A percentile compares a stretch with the other conserved stretches of the same genome.
phyloP scores from a whole-genome alignment of 2,888 invertebrate species.

The Chloromyia formosa region DNA sequence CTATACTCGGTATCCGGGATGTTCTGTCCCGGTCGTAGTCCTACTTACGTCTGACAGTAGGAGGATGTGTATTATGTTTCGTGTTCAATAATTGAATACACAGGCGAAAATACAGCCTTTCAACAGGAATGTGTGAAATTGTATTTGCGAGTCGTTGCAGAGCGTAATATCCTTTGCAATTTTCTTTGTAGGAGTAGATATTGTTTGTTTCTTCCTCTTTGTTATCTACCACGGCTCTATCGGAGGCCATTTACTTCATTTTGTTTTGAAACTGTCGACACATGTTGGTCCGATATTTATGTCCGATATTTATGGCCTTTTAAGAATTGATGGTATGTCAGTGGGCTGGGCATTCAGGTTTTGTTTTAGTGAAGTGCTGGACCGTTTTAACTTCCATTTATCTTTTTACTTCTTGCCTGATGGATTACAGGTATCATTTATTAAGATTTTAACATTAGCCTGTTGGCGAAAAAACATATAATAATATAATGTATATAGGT shows the following conservation, averaged over 20 bases:
- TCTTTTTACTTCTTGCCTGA: not conserved
- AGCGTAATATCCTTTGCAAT: not conserved
- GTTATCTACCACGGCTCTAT: not conserved
- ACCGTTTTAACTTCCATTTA: slow-evolving; percentile 2
- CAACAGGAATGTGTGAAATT: slow-evolving; percentile 7
- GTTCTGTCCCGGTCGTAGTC: not conserved
- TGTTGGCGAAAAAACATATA: too few species aligned
- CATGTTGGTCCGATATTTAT: slow-evolving; percentile 17
- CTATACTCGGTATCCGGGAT: not conserved
- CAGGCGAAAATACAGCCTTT: not conserved
- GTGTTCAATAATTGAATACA: slow-evolving; percentile 21
- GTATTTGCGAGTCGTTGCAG: slow-evolving; percentile 2
- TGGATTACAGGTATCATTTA: too few species aligned
- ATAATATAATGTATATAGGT: too few species aligned
- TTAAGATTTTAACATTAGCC: too few species aligned
- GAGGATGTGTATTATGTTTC: not conserved
- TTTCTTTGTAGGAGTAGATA: not conserved
- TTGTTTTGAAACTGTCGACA: not conserved
- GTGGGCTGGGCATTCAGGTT: not conserved
- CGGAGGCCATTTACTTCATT: not conserved
- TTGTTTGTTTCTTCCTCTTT: not conserved
- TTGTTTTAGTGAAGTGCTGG: not conserved
- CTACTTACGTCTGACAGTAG: not conserved
- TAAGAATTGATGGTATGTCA: slow-evolving; percentile 12
- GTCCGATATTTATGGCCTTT: not conserved